A percentile compares a stretch with the other conserved stretches of the same genome.
phyloP scores from a whole-genome alignment of 92 coral and sea anemone species.

The Nematostella vectensis region DNA sequence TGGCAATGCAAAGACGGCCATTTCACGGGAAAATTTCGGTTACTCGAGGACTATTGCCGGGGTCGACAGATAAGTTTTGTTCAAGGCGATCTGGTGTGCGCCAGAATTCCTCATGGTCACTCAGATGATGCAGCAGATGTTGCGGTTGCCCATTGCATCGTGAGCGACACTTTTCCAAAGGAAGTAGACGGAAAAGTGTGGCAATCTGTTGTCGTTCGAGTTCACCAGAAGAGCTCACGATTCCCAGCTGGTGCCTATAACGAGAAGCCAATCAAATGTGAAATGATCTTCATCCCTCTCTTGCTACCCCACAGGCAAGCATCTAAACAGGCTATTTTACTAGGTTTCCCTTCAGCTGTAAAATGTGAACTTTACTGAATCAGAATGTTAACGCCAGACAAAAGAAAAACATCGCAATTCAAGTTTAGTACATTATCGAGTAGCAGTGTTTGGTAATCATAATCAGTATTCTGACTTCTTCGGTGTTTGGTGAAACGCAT shows the following conservation, averaged over 20 bases:
- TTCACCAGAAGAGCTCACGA: constrained; percentile 44
- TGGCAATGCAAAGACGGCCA: constrained; percentile 5
- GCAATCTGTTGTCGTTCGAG: constrained; percentile 8
- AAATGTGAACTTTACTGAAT: no score
- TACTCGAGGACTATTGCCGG: not conserved
- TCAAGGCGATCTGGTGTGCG: constrained; percentile 55
- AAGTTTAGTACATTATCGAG: no score
- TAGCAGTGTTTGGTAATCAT: no score
- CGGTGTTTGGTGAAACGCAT: no score
- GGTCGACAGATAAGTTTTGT: constrained; percentile 32
- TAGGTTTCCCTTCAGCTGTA: no score
- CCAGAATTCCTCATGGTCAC: constrained; percentile 22
- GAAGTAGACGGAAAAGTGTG: not conserved
- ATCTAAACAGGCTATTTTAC: no score
- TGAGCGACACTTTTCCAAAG: constrained; percentile 8
- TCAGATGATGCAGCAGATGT: constrained; percentile 13
- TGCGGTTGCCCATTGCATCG: constrained; percentile 31
- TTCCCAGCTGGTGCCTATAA: constrained; percentile 25
- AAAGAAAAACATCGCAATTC: no score
- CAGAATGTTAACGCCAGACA: no score
- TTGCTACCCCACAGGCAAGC: constrained; percentile 64
- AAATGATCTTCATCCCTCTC: constrained; percentile 41
- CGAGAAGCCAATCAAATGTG: constrained; percentile 8
- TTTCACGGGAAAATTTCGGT: not conserved
- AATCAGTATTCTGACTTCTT: no score